Conservation (phyloP, 2,888 invertebrate species). For the Hemistola chrysoprasaria region DNA sequence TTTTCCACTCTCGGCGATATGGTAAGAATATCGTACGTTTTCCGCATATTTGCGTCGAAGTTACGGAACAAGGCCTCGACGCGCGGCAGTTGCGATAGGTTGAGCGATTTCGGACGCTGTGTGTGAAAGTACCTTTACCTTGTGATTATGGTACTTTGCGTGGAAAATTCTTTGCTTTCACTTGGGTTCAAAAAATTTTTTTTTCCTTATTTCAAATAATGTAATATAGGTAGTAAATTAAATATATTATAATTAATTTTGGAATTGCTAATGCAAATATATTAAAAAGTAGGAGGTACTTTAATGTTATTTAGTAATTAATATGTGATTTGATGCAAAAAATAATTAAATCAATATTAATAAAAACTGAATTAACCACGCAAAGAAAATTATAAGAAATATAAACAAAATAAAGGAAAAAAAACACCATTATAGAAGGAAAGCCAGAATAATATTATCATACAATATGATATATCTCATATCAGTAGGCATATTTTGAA, state of each 20-base stretch:
- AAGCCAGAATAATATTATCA: too few species aligned
- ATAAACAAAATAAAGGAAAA: not conserved
- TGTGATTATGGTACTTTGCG: slow-evolving; percentile 15
- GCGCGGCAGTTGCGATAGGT: slow-evolving; percentile 72
- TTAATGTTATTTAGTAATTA: too few species aligned
- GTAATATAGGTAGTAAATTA: too few species aligned
- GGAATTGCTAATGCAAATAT: too few species aligned
- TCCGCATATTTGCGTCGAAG: slow-evolving; percentile 66
- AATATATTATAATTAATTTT: too few species aligned
- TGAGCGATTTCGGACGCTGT: slow-evolving; percentile 75
- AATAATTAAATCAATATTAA: too few species aligned
- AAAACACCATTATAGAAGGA: too few species aligned
- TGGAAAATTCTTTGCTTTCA: slow-evolving; percentile 1
- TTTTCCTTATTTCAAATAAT: not conserved
- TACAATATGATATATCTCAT: too few species aligned
- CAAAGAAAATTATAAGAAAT: not conserved
- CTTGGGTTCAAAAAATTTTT: not conserved
- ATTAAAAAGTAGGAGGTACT: too few species aligned
- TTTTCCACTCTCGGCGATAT: slow-evolving; percentile 70
- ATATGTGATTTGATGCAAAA: too few species aligned
- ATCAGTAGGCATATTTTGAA: too few species aligned
- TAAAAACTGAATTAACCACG: too few species aligned
- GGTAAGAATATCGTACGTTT: slow-evolving; percentile 68
- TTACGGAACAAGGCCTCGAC: slow-evolving; percentile 70
- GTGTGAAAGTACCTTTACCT: slow-evolving; percentile 43